Percentiles rank a stretch among this genome's conserved stretches.
Evolutionary conservation across 1,140 invertebrate species (phyloP).

Genomic region (Pogonognathellus flavescens): DNA sequence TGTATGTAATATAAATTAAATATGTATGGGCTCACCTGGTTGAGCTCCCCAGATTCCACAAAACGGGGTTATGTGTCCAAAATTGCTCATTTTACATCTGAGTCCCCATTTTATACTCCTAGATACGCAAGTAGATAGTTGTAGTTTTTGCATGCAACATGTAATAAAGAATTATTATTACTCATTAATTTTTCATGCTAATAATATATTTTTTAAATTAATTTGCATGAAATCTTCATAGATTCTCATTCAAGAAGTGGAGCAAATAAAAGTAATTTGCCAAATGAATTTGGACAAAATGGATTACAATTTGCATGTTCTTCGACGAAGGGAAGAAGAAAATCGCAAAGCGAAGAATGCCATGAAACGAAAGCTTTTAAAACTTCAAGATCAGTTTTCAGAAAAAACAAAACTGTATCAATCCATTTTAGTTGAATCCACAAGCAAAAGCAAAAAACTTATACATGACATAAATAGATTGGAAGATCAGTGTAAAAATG

Average conservation of each 20-base stretch:
- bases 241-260: slow-evolving; percentile 60
- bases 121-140: no score
- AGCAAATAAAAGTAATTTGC: slow-evolving; percentile 61
- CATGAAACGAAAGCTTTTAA: slow-evolving; percentile 63
- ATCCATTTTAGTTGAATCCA: slow-evolving; percentile 34
- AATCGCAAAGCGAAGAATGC: slow-evolving; percentile 63
- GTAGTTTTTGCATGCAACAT: no score
- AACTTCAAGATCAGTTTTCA: slow-evolving; percentile 60
- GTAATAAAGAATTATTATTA: no score
- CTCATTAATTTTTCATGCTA: no score
- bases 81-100: no score
- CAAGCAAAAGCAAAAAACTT: slow-evolving; percentile 47
- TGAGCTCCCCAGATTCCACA: no score
- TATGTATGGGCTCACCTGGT: no score
- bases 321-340: slow-evolving; percentile 57
- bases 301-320: slow-evolving; percentile 64
- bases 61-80: no score
- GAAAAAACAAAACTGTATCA: slow-evolving; percentile 28
- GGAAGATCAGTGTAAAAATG: slow-evolving; percentile 33
- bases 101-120: no score
- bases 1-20: no score
- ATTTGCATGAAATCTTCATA: slow-evolving; percentile 10
- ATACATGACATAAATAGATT: slow-evolving; percentile 60
- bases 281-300: slow-evolving; percentile 65
- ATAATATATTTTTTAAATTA: no score